A percentile compares a stretch with the other conserved stretches of the same genome.
These are phyloP conservation scores for Rhagoletis pomonella DNA, from an alignment of 1,140 invertebrate species.

Conservation along the genomic window DNA sequence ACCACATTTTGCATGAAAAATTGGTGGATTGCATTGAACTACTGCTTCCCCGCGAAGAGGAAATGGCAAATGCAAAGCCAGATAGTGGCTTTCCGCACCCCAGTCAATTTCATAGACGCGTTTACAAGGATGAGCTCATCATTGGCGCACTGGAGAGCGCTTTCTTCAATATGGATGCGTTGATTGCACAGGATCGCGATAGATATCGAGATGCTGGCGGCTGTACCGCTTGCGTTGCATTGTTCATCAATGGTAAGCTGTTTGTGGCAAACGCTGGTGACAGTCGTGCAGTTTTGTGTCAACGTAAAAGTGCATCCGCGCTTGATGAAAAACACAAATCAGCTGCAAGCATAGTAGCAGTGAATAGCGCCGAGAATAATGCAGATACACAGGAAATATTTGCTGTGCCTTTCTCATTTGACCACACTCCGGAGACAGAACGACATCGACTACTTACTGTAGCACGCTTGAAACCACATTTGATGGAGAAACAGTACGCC, in stretches of 20 bases:
- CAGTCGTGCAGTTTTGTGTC: slow-evolving; percentile 83
- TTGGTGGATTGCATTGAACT: slow-evolving; percentile 70
- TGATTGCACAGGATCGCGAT: slow-evolving; percentile 79
- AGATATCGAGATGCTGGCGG: slow-evolving; percentile 79
- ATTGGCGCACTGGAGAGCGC: slow-evolving; percentile 83
- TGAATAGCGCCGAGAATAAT: neutral
- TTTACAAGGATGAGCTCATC: slow-evolving; percentile 78
- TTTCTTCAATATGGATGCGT: slow-evolving; percentile 84
- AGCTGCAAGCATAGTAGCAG: neutral
- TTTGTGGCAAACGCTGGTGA: slow-evolving; percentile 93
- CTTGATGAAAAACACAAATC: slow-evolving; percentile 54
- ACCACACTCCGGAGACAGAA: slow-evolving; percentile 85
- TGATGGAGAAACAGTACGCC: slow-evolving; percentile 84
- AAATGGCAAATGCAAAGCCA: slow-evolving; percentile 57
- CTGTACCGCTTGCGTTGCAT: slow-evolving; percentile 87
- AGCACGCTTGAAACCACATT: slow-evolving; percentile 75
- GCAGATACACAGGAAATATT: slow-evolving; percentile 61
- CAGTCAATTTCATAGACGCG: slow-evolving; percentile 66
- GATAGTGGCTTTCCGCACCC: slow-evolving; percentile 65
- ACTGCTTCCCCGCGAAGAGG: slow-evolving; percentile 64
- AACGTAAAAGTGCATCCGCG: slow-evolving; percentile 63
- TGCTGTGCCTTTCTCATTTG: slow-evolving; percentile 78
- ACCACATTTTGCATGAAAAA: slow-evolving; percentile 84
- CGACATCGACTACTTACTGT: slow-evolving; percentile 80
- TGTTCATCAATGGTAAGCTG: slow-evolving; percentile 88